Base-by-base conservation (phyloP, 2,888 invertebrate genomes). In the Phymatocera aterrima region DNA sequence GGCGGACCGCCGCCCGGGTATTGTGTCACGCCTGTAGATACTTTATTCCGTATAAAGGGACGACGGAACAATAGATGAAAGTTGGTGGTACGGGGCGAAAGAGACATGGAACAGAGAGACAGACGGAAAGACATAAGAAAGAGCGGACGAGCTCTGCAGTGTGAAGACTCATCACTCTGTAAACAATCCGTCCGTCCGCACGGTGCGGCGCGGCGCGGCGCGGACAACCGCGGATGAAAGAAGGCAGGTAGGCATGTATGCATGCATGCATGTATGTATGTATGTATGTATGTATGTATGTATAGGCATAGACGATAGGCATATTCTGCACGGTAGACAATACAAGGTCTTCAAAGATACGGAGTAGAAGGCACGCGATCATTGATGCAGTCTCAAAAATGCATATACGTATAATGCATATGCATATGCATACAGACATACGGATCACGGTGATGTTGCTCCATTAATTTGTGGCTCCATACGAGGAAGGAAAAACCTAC, bases 101-200 rank as follows among this genome's bases (percentile, higher is more conserved):
- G 51, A 77, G 64, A 77, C 77, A 31, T 51, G 31, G 61, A 48
- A 61, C 70, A 77, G 65, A 54, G 78, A 77, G 68, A 79, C 78
- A 77, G 78, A n/a, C n/a, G n/a, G n/a, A n/a, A n/a, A 72, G 80
- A 31, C 43, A 77, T 79, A 79, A 78, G 79, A 80, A 79, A 77
- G 61, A 60, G 65, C 79, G 51, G 75, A 79, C 80, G 82, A 84
- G 84, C 84, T 82, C 82, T 83, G 84, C 86, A 87, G 89, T 88
- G 88, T 86, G 88, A 90, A 88, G 89, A 88, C 88, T 90, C 90
- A 89, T 90, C 89, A 88, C 88, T 90, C 88, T 87, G 89, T 90
- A 90, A 90, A 90, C 89, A 90, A 90, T 89, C 88, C 87, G 80
- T 78, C 68, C 80, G 72, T n/a, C n/a, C n/a, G n/a, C n/a, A n/a